Evolutionary conservation across 1,140 invertebrate species (phyloP).

Genomic region (Platorchestia sp.): DNA sequence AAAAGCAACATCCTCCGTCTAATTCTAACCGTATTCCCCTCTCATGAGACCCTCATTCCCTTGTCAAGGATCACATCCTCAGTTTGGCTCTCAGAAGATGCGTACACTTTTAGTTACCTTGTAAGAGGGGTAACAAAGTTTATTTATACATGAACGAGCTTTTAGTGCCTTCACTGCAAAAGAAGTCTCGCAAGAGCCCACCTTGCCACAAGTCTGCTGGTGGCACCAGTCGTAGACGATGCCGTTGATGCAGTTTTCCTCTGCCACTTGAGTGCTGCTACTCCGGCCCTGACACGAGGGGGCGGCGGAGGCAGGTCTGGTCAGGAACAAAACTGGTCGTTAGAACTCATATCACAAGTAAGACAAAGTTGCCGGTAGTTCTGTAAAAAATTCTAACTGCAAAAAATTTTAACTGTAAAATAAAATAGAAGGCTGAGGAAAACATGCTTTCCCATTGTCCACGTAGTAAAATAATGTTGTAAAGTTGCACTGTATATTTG

Average conservation of each 20-base stretch:
- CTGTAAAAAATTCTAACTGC: background rate
- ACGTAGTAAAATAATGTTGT: background rate
- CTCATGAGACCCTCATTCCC: background rate
- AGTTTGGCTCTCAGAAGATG: background rate
- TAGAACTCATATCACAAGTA: background rate
- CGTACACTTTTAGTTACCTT: background rate
- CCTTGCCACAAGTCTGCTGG: conserved; percentile 58
- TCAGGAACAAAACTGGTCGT: background rate
- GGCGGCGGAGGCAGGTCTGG: background rate
- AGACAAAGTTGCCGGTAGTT: background rate
- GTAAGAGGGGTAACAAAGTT: background rate
- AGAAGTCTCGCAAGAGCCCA: background rate
- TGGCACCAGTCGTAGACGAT: conserved; percentile 60
- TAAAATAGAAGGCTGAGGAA: background rate
- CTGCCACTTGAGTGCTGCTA: background rate
- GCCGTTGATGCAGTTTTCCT: conserved; percentile 54
- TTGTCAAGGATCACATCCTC: background rate
- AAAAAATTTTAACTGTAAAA: background rate
- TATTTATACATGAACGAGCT: background rate
- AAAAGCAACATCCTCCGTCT: background rate
- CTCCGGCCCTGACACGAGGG: background rate
- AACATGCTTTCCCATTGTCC: background rate
- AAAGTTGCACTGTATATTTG: background rate
- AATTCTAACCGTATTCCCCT: background rate
- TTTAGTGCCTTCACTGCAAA: background rate